Base-by-base conservation (phyloP, 2,888 invertebrate species). In the Polietes domitor region DNA sequence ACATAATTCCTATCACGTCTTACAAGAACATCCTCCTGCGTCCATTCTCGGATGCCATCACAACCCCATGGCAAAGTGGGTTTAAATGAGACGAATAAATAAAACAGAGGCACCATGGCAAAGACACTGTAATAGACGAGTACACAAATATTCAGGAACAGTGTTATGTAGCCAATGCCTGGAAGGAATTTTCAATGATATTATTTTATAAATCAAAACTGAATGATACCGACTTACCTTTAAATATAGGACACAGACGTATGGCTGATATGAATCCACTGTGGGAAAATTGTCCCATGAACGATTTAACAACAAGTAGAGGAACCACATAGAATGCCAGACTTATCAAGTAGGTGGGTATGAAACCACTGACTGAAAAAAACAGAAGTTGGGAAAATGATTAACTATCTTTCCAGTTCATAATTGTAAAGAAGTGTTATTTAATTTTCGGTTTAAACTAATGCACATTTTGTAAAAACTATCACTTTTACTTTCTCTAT, bases 131-230 rank as follows among this genome's bases (percentile, higher is more conserved):
- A 97, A 92, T 97, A 98, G 80, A 94, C 94, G 76, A 96, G 95
- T 77, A 96, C 94, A 92, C 97, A 95, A 83, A 96, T 92, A 85
- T 97, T 97, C 86, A 97, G 93, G 43, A 96, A 92, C 1, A 96
- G 93, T 6, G 96, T 95, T 0, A 97, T 96, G 89, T 96, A 97
- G 1, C 98, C 98, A 58, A 97, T 96, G 73, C 98, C 97, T 97
- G 90, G 0, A 58, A 50, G 5, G 21, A 15, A 32, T 72, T 24
- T 12, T 21, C 17, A 71, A 55, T 32, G 7, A 5, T 7, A 50
- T 74, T 61, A 28, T 6, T 58, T 73, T 21, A 28, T 53, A 70
- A 17, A 9, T 65, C 63, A 97, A n/a, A n/a, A 41, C 2, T 41
- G 41, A 41, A 10, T 41, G 12, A 10, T 32, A 12, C 41, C 19